Percentiles rank a stretch among this genome's conserved stretches.
Evolutionary conservation across 2,888 invertebrate species (phyloP).

Genomic region (Melieria omissa): DNA sequence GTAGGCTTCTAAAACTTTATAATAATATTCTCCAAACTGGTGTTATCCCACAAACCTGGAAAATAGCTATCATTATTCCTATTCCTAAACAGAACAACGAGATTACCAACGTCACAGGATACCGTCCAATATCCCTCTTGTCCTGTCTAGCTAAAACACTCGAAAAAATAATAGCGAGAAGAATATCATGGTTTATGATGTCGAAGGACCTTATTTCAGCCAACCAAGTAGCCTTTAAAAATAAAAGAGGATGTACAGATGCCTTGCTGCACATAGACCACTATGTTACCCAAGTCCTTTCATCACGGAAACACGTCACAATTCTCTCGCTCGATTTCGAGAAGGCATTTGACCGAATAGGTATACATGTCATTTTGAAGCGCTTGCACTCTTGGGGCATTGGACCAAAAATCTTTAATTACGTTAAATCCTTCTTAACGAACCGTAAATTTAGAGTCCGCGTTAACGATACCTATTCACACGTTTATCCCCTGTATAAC

Average conservation of each 20-base stretch:
- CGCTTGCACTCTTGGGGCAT: conserved; percentile 20
- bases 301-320: conserved; percentile 24
- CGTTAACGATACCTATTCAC: conserved; percentile 30
- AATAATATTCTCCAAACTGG: conserved; percentile 19
- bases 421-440: conserved; percentile 29
- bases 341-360: conserved; percentile 13
- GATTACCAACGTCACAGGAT: conserved; percentile 1
- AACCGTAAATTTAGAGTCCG: conserved; percentile 30
- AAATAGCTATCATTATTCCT: conserved; percentile 7
- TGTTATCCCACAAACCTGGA: conserved; percentile 5
- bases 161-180: conserved; percentile 26
- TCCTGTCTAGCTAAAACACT: conserved; percentile 19
- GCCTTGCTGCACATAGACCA: conserved; percentile 21
- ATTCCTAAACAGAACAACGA: conserved; percentile 5
- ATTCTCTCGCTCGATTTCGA: conserved; percentile 22
- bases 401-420: conserved; percentile 29
- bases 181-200: conserved; percentile 21
- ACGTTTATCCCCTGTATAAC: not conserved
- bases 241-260: conserved; percentile 19
- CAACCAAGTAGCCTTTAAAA: conserved; percentile 24
- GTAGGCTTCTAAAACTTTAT: not conserved
- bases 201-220: conserved; percentile 14
- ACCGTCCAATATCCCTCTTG: conserved; percentile 35
- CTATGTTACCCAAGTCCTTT: conserved; percentile 24
- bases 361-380: conserved; percentile 22